These are phyloP conservation scores for Scaptomyza graminum DNA, from an alignment of 1,140 invertebrate genomes.

Conservation along the genomic window DNA sequence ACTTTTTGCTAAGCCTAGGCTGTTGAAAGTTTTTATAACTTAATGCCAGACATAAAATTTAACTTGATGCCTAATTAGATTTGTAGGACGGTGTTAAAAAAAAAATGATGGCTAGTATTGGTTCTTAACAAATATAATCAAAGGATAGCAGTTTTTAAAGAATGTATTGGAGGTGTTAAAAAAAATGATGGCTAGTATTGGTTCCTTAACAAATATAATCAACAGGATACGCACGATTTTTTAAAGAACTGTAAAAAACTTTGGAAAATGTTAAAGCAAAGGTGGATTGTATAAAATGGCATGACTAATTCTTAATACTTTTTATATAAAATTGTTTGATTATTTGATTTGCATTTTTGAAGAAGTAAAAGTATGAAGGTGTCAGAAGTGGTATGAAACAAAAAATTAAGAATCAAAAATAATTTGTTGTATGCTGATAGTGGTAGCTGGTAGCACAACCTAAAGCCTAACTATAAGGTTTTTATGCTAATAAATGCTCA, in stretches of 20 bases:
- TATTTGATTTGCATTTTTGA: too few species aligned
- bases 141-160: background rate
- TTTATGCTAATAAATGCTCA: too few species aligned
- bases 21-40: constrained; percentile 40
- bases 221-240: background rate
- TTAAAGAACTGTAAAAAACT: background rate
- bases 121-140: background rate
- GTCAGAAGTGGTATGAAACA: too few species aligned
- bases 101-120: constrained; percentile 1
- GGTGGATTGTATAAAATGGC: too few species aligned
- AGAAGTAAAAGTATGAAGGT: too few species aligned
- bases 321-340: too few species aligned
- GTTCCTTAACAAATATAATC: background rate
- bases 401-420: too few species aligned
- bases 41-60: constrained; percentile 38
- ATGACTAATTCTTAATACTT: too few species aligned
- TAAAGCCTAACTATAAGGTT: too few species aligned
- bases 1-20: constrained; percentile 18
- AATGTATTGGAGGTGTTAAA: background rate
- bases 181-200: background rate
- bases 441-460: too few species aligned
- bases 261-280: too few species aligned
- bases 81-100: constrained; percentile 4
- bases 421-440: too few species aligned
- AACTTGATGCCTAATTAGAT: constrained; percentile 36